Evolutionary conservation across 1,140 invertebrate genomes (phyloP), one percentile per base, ranked within the genome.

Genomic region (Drosophila persimilis): DNA sequence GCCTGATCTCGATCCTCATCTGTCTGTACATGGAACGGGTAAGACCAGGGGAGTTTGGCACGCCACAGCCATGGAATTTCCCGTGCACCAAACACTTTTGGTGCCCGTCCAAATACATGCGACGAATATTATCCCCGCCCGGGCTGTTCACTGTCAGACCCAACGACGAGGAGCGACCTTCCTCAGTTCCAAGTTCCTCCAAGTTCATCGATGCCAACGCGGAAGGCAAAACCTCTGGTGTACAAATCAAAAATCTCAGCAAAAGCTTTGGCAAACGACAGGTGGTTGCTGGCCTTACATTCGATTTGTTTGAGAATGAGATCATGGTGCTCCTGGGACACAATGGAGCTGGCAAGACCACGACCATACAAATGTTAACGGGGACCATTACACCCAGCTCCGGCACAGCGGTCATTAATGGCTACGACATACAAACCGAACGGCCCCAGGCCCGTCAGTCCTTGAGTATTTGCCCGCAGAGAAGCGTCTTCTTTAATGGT

Each of bases 391-490:
- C 93, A 3, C 94, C 95, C 39, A 94, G 94, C 0, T 92, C 90
- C 64, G 95, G 95, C 13, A 94, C 93, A 11, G 95, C 95, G 3
- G 61, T 92, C 2, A 92, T 96, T 0, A 93, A 94, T 77, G 95
- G 94, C n/a, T 93, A 92, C 84, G 94, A 95, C 88, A 95, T 96
- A 29, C 81, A 90, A 24, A 95, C 94, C 73, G 91, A 54, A 2
- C 35, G 31, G 0, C 2, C 5, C 8, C 7, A 48, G 9, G 62
- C 63, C 2, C 63, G 45, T 5, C 15, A 9, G 0, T 60, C 50
- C 43, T 29, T 97, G 1, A 96, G 97, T 1, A 92, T 97, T 1
- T 99, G 98, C 92, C 97, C 97, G 7, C 98, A 99, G 91, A 96
- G 98, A 88, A 97, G 98, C 91, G 95, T 98, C 70, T 93, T 99